Evolutionary conservation across 2,797 vertebrate genomes (phyloP).

Genomic region (Loriculus beryllinus): DNA sequence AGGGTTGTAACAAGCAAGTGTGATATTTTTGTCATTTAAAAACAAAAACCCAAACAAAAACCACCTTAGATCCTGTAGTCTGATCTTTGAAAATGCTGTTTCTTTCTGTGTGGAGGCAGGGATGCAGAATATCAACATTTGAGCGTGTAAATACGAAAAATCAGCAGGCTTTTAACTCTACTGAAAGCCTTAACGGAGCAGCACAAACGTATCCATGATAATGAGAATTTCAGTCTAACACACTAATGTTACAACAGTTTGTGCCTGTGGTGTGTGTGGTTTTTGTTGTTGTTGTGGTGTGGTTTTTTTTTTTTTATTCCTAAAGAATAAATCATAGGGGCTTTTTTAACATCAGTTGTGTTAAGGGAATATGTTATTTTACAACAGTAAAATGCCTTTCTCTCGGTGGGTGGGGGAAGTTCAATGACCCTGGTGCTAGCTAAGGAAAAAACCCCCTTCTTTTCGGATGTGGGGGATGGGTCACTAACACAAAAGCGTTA

Average conservation of each 20-base stretch:
- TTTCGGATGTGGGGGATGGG: fast-evolving
- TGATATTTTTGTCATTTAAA: neutral
- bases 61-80: neutral
- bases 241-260: neutral
- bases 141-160: neutral
- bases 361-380: too few relatives aligned
- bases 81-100: neutral
- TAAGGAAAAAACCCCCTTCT: neutral
- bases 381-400: too few relatives aligned
- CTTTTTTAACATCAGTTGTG: too few relatives aligned
- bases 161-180: neutral
- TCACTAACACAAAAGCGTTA: neutral
- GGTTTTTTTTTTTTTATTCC: neutral
- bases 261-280: fast-evolving
- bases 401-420: neutral
- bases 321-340: neutral
- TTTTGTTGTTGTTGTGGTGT: too few relatives aligned
- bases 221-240: neutral
- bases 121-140: neutral
- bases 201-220: neutral
- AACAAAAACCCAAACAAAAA: neutral
- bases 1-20: neutral
- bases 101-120: neutral
- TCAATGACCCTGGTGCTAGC: neutral
- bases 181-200: neutral